Percentiles rank a stretch among this genome's conserved stretches.
Conservation (phyloP, 2,888 invertebrate species). For the Argyresthia albistria region DNA sequence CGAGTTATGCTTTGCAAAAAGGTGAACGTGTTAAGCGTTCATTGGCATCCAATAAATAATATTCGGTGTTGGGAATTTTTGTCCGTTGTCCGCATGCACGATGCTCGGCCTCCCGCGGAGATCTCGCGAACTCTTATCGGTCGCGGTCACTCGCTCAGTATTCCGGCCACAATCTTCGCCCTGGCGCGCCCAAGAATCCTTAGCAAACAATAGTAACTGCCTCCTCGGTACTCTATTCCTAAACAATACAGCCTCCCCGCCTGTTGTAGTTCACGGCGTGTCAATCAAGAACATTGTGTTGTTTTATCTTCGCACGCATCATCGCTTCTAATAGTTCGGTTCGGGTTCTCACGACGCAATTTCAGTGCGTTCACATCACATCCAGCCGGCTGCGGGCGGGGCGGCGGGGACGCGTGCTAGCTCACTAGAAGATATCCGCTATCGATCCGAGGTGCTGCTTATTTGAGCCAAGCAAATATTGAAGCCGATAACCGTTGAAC, state of each 20-base stretch:
- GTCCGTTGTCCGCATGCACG: conserved; percentile 19
- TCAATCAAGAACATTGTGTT: conserved; percentile 35
- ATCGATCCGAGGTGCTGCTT: conserved; percentile 32
- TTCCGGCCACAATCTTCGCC: conserved; percentile 11
- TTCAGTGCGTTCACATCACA: conserved; percentile 52
- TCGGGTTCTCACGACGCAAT: conserved; percentile 49
- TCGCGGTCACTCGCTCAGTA: conserved; percentile 18
- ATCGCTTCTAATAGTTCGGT: conserved; percentile 23
- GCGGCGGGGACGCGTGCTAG: not conserved
- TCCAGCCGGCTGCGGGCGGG: conserved; percentile 14
- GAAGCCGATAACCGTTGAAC: conserved; percentile 57
- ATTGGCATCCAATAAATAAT: conserved; percentile 64
- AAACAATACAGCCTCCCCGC: not conserved
- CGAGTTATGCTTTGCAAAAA: conserved; percentile 29
- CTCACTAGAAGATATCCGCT: conserved; percentile 22
- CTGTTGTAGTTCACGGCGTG: not conserved
- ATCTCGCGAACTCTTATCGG: conserved; percentile 58
- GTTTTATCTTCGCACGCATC: conserved; percentile 19
- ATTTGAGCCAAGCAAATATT: conserved; percentile 60
- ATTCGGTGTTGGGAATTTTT: conserved; percentile 48
- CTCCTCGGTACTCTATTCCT: not conserved
- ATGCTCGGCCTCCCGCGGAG: conserved; percentile 52
- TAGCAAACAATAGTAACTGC: not conserved
- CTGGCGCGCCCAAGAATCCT: not conserved
- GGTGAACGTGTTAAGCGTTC: conserved; percentile 56